Conservation (phyloP, 1,140 invertebrate species). For the Oedothorax gibbosus region DNA sequence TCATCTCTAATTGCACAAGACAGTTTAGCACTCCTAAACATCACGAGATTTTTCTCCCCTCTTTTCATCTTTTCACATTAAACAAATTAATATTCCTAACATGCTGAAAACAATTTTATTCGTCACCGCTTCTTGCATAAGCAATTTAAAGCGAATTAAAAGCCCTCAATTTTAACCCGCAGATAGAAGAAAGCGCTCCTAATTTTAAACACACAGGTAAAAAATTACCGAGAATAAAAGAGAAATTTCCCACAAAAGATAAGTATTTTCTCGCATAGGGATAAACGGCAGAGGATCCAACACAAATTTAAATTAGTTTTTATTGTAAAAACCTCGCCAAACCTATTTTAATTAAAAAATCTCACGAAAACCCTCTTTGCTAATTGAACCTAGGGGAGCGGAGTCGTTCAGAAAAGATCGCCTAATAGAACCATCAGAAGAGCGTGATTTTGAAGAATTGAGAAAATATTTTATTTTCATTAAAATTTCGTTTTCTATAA, state of each 20-base stretch:
- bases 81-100: background rate
- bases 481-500: slow-evolving; percentile 32
- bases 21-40: background rate
- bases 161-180: background rate
- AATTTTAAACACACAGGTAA: background rate
- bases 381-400: slow-evolving; percentile 42
- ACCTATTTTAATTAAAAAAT: slow-evolving; percentile 53
- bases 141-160: background rate
- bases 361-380: slow-evolving; percentile 33
- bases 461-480: slow-evolving; percentile 14
- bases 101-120: background rate
- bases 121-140: background rate
- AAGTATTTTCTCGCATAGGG: background rate
- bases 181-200: no score
- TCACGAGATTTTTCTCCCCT: background rate
- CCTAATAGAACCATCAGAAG: slow-evolving; percentile 49
- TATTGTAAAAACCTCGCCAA: slow-evolving; percentile 43
- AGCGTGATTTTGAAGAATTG: slow-evolving; percentile 41
- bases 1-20: no score
- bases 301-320: slow-evolving; percentile 57
- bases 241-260: background rate
- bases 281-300: slow-evolving; percentile 28
- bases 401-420: background rate
- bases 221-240: background rate
- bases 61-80: background rate